phyloP scores from a whole-genome alignment of 1,140 invertebrate genomes.

The Bilobella aurantiaca region DNA sequence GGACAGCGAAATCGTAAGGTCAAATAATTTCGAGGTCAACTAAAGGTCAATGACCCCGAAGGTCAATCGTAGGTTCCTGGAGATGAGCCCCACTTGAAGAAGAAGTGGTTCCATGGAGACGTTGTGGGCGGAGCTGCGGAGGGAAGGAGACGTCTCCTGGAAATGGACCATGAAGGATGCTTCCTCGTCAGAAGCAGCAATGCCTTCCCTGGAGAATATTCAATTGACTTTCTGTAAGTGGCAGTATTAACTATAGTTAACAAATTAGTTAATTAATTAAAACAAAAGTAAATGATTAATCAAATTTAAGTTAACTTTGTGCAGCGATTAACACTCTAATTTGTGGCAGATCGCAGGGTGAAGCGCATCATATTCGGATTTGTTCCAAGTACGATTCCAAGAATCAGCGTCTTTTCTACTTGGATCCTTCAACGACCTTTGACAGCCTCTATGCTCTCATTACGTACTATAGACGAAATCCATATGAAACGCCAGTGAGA shows the following conservation, averaged over 20 bases:
- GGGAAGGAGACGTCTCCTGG: conserved; percentile 62
- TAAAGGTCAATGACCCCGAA: background rate
- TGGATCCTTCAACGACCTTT: conserved; percentile 78
- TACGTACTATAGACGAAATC: conserved; percentile 75
- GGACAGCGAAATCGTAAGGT: conserved; percentile 44
- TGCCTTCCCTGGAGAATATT: conserved; percentile 91
- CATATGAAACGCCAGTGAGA: conserved; percentile 71
- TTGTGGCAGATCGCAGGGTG: conserved; percentile 57
- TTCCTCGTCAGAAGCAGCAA: conserved; percentile 89
- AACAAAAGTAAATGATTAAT: no score
- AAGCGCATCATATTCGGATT: conserved; percentile 86
- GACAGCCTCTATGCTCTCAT: conserved; percentile 86
- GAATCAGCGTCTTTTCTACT: conserved; percentile 59
- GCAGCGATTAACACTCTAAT: no score
- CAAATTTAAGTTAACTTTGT: no score
- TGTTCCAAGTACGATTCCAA: conserved; percentile 75
- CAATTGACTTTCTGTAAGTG: conserved; percentile 72
- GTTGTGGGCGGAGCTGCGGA: conserved; percentile 54
- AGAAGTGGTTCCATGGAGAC: conserved; percentile 92
- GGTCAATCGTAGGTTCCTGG: background rate
- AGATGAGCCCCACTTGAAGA: conserved; percentile 59
- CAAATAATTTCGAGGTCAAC: background rate
- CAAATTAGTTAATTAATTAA: no score
- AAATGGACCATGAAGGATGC: conserved; percentile 56
- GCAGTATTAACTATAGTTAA: background rate